Percentiles rank a stretch among this genome's conserved stretches.
These are phyloP conservation scores for Xestia c-nigrum DNA, from an alignment of 2,888 invertebrate genomes.

Conservation along the genomic window DNA sequence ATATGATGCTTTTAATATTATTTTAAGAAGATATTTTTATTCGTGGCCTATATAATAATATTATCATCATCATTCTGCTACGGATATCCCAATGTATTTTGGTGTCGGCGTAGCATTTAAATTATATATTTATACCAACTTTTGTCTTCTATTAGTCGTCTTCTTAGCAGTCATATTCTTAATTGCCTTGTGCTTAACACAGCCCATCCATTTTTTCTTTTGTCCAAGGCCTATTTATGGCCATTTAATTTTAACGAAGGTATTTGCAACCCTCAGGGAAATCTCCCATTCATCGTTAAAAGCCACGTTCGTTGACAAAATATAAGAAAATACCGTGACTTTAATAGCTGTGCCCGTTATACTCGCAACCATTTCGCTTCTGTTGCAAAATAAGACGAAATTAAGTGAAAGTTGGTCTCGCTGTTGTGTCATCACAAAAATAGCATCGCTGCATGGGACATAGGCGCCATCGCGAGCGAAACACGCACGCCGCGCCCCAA, in stretches of 20 bases:
- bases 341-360: constrained; percentile 38
- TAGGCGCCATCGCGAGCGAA: constrained; percentile 52
- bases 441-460: constrained; percentile 64
- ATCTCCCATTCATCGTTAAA: not conserved
- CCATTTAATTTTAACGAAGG: not conserved
- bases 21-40: constrained; percentile 9
- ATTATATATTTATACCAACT: no score
- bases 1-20: not conserved
- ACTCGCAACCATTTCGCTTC: constrained; percentile 52
- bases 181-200: not conserved
- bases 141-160: no score
- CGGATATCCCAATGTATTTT: not conserved
- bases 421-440: constrained; percentile 73
- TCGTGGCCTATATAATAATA: constrained; percentile 1
- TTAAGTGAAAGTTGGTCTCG: constrained; percentile 73
- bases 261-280: not conserved
- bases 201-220: not conserved
- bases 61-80: not conserved
- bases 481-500: constrained; percentile 60
- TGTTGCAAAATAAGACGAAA: constrained; percentile 68
- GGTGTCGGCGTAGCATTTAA: no score
- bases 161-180: not conserved
- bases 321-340: constrained; percentile 41
- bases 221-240: not conserved
- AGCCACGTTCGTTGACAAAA: constrained; percentile 14